Percentiles rank a stretch among this genome's conserved stretches.
phyloP scores from a whole-genome alignment of 2,797 vertebrate species.

The Rhodeus uyekii region DNA sequence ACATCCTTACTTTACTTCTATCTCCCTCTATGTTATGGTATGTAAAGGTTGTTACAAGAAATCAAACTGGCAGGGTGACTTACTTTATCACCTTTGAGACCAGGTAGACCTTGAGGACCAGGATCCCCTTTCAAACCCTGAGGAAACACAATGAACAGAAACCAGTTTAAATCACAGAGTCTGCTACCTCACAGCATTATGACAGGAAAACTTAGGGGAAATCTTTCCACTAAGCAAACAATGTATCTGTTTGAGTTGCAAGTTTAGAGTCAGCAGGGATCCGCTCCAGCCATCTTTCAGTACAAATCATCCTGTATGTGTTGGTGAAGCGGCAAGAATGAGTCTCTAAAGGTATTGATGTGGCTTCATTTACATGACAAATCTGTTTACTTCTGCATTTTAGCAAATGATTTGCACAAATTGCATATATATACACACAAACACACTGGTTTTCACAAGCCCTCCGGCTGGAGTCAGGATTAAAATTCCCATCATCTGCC shows the following conservation, averaged over 20 bases:
- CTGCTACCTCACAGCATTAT: not conserved
- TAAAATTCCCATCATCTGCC: slow-evolving; percentile 64
- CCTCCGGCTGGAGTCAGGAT: slow-evolving; percentile 58
- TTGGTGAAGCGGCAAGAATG: not conserved
- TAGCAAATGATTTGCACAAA: slow-evolving; percentile 31
- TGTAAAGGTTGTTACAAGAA: slow-evolving; percentile 20
- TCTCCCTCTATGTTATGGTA: not conserved
- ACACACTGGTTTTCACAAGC: slow-evolving; percentile 7
- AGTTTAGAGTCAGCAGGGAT: not conserved
- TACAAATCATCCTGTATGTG: slow-evolving; percentile 11
- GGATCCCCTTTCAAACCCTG: slow-evolving; percentile 88
- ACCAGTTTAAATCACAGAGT: slow-evolving; percentile 11
- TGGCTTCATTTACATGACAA: slow-evolving; percentile 36
- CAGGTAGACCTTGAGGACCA: slow-evolving; percentile 79
- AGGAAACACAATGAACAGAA: slow-evolving; percentile 63
- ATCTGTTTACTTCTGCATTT: slow-evolving; percentile 16
- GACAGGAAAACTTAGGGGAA: slow-evolving; percentile 5
- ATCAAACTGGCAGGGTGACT: slow-evolving; percentile 58
- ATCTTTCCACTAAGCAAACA: slow-evolving; percentile 12
- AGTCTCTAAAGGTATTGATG: slow-evolving; percentile 22
- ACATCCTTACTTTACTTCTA: not conserved
- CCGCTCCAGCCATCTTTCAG: not conserved
- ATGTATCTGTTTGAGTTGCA: slow-evolving; percentile 16
- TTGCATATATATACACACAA: not conserved
- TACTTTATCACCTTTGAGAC: slow-evolving; percentile 91